phyloP scores from a whole-genome alignment of 2,797 vertebrate genomes.

The Poeciliopsis infans region DNA sequence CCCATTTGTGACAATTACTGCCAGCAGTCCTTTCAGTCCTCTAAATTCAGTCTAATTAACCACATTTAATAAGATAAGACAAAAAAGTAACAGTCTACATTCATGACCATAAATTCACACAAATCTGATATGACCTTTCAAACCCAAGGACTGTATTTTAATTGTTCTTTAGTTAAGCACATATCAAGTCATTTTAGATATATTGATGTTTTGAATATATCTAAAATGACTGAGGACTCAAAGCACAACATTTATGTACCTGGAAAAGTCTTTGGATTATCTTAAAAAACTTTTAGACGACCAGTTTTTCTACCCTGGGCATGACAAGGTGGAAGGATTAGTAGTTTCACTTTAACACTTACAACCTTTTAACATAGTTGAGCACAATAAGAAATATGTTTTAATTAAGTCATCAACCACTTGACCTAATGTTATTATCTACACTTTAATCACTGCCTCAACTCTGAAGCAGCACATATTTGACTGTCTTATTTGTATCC shows the following conservation, averaged over 20 bases:
- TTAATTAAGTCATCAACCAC: background rate
- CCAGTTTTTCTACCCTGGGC: background rate
- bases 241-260: background rate
- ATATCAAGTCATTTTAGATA: background rate
- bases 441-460: background rate
- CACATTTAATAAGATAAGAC: constrained; percentile 15
- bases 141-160: background rate
- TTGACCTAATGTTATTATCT: background rate
- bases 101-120: background rate
- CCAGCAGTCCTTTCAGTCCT: constrained; percentile 19
- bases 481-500: background rate
- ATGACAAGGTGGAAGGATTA: background rate
- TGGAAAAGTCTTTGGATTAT: background rate
- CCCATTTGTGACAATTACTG: constrained; percentile 42
- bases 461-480: background rate
- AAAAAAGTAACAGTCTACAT: background rate
- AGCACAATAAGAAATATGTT: background rate
- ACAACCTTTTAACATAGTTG: background rate
- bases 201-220: background rate
- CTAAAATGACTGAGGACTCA: background rate
- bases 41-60: constrained; percentile 17
- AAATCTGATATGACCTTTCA: background rate
- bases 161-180: background rate
- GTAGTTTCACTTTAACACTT: background rate
- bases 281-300: background rate